Base-by-base conservation (phyloP, 2,797 vertebrate genomes). In the Agapornis canus region DNA sequence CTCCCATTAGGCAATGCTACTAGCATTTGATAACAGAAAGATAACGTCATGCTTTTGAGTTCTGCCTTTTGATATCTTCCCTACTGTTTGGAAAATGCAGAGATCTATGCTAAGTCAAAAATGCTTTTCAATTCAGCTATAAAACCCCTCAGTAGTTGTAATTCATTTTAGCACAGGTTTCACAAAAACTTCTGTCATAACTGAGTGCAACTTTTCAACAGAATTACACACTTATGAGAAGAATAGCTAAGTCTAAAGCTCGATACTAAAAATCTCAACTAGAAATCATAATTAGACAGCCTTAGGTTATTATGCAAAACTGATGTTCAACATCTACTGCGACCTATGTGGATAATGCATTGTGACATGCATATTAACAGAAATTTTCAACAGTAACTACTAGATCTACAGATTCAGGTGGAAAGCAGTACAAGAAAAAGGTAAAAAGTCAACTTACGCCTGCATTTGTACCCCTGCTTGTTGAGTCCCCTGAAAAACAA, bases 381-480 rank as follows among this genome's bases (percentile, higher is more conserved):
- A 27, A 48, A 7, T 59, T 90, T 86, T 59, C 32, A 69, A 73
- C 10, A 78, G 18, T 42, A 60, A 77, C 45, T 77, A n/a, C 57
- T 79, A 54, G 8, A 89, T 71, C 35, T 83, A 86, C 35, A 93
- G 47, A 43, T 45, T 76, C 29, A 48, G 1, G 10, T 40, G 25
- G 22, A 68, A 83, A 75, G 22, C 12, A 47, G 22, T 9, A 40
- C 13, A 90, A 83, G 51, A 48, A 73, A 32, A 72, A 65, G 16
- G 11, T 32, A 51, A 35, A 47, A 82, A 66, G 43, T n/a, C 10
- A 51, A 99, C 99, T 99, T 97, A 99, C 99, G 99, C 95, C 98
- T 98, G 98, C 99, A 99, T 97, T 99, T 99, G 98, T 99, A 99
- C 69, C 99, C 99, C 96, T 99, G 99, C 92, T 99, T 99, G 98